Evolutionary conservation across 2,797 vertebrate species (phyloP).

Genomic region (Melopsittacus undulatus): DNA sequence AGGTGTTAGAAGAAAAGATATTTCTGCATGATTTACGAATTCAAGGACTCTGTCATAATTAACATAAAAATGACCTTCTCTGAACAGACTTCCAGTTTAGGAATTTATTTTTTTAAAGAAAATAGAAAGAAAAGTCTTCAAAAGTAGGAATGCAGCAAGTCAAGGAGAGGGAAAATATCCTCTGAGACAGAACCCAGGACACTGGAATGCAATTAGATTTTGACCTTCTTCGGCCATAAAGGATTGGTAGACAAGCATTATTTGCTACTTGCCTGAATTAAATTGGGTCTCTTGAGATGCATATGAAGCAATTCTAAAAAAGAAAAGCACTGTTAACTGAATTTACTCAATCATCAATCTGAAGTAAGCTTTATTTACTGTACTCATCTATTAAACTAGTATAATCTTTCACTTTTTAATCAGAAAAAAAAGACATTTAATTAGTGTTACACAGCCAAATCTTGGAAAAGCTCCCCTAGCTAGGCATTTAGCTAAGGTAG

Average conservation of each 20-base stretch:
- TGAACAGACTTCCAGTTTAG: background rate
- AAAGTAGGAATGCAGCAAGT: background rate
- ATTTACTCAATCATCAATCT: constrained; percentile 14
- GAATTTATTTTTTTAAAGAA: background rate
- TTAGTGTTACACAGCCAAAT: constrained; percentile 12
- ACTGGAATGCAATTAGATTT: constrained; percentile 54
- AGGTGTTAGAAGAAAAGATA: background rate
- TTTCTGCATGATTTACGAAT: constrained; percentile 14
- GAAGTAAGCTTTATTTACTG: constrained; percentile 18
- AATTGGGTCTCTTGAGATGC: constrained; percentile 58
- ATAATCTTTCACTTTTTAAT: constrained; percentile 47
- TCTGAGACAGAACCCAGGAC: background rate
- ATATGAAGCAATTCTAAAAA: constrained; percentile 46
- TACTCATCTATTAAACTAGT: constrained; percentile 12
- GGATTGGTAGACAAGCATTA: background rate
- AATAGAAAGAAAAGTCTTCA: background rate
- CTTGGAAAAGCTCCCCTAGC: background rate
- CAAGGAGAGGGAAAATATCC: constrained; percentile 2
- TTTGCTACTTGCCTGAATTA: constrained; percentile 53
- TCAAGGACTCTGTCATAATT: constrained; percentile 42
- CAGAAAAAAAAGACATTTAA: constrained; percentile 32
- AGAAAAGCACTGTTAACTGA: constrained; percentile 27
- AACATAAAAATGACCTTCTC: constrained; percentile 42
- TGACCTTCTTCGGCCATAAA: constrained; percentile 63
- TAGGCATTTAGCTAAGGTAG: background rate